These are phyloP conservation scores for Marmota flaviventris DNA, from an alignment of 2,113 vertebrate species.

Conservation along the genomic window DNA sequence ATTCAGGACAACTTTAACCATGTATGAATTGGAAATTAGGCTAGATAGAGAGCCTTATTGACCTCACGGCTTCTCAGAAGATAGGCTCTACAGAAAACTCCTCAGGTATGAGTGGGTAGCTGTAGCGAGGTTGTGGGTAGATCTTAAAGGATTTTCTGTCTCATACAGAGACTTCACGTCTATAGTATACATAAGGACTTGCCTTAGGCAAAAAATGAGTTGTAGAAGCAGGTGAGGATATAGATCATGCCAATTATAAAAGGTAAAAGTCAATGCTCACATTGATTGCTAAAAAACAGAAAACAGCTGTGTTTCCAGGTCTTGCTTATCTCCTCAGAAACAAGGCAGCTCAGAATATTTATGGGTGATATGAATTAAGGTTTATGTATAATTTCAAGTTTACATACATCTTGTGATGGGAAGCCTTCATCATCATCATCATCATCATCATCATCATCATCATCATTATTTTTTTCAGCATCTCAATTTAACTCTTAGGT, in stretches of 20 bases:
- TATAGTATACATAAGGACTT: not conserved
- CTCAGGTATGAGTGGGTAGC: not conserved
- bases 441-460: not conserved
- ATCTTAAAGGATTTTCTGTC: not conserved
- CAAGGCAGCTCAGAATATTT: not conserved
- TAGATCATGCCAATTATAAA: not conserved
- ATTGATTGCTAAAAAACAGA: not conserved
- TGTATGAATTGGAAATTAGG: not conserved
- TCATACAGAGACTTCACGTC: not conserved
- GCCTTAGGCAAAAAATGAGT: not conserved
- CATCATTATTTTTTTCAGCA: not conserved
- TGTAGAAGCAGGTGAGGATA: not conserved
- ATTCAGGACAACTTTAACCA: not conserved
- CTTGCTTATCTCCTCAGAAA: not conserved
- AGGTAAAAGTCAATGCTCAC: not conserved
- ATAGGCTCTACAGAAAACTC: not conserved
- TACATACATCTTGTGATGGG: not conserved
- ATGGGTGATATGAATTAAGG: not conserved
- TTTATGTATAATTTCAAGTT: not conserved
- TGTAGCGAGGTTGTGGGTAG: not conserved
- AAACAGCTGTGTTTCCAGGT: not conserved
- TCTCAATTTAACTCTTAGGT: not conserved
- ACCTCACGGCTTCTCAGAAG: not conserved
- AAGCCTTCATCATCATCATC: not conserved
- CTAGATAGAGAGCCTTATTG: not conserved